Conservation (phyloP, 37 sponge, comb jelly and placozoan genomes). For the Beroe forskalii region DNA sequence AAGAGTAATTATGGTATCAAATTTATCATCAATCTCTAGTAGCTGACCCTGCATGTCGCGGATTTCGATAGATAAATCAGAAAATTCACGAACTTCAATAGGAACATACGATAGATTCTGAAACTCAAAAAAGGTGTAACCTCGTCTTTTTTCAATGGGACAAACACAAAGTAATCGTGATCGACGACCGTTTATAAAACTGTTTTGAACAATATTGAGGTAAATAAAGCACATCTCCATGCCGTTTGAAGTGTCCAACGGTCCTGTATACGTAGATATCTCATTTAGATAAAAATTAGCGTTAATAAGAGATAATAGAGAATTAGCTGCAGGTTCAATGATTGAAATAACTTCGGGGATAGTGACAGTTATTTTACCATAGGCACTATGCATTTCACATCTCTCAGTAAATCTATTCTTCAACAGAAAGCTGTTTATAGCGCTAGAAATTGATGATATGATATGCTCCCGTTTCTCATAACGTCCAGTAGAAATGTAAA, state of each 20-base stretch:
- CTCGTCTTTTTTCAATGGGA: neutral
- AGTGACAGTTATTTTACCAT: neutral
- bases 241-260: neutral
- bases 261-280: neutral
- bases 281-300: neutral
- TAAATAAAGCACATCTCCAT: slow-evolving; percentile 25
- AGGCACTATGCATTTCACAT: neutral
- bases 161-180: neutral
- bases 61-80: neutral
- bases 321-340: neutral
- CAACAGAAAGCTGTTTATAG: neutral
- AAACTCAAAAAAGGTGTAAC: slow-evolving; percentile 40
- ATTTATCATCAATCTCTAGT: neutral
- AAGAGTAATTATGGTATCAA: slow-evolving; percentile 6
- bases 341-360: neutral
- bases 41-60: neutral
- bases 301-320: neutral
- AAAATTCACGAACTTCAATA: slow-evolving; percentile 21
- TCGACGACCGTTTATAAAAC: slow-evolving; percentile 6
- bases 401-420: neutral
- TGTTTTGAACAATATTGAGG: neutral
- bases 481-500: neutral
- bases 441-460: neutral
- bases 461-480: neutral
- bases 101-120: slow-evolving; percentile 1